Base-by-base conservation (phyloP, 2,888 invertebrate species). In the Caenorhabditis doughertyi region DNA sequence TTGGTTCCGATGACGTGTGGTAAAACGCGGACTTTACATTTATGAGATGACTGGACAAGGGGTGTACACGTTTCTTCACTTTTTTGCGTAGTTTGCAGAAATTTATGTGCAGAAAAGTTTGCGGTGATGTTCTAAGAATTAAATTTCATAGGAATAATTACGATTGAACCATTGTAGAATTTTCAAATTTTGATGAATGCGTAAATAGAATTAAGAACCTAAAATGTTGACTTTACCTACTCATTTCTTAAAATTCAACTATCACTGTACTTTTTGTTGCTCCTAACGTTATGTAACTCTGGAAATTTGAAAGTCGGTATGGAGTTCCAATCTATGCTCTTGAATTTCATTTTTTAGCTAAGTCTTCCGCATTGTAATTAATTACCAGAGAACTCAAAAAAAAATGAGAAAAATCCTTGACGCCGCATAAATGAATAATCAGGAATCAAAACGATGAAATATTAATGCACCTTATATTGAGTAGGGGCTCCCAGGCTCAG, bases 1-100 rank as follows among this genome's bases (percentile, higher is more conserved):
- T 68, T 68, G 77, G 68, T 77, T 68, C 68, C 77, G 42, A 77
- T 68, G 77, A 68, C 77, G 77, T 68, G 68, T 39, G 56, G 49
- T 25, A 47, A 65, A 64, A n/a, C 3, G 55, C 55, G 35, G 53
- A 56, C 47, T 60, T 76, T 58, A 49, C 49, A 68, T 68, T 77
- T 68, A 77, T 68, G 68, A 62, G 76, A 65, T 65, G 42, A 42
- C 32, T 35, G 39, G 39, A 47, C 29, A 39, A 5, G 32, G n/a
- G 11, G 32, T 53, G 67, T 58, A 51, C 68, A 76, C 76, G 77
- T 77, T 68, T 77, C 32, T 29, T 42, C 60, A 39, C 25, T 53
- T 62, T n/a, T 77, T 68, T 25, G n/a, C 32, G 16, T 42, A 47
- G 4, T 58, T 58, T 58, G 58, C 58, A 58, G 3, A 58, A 58